These are phyloP conservation scores for Cheirogaleus medius DNA, from an alignment of 2,113 vertebrate genomes.

Conservation along the genomic window DNA sequence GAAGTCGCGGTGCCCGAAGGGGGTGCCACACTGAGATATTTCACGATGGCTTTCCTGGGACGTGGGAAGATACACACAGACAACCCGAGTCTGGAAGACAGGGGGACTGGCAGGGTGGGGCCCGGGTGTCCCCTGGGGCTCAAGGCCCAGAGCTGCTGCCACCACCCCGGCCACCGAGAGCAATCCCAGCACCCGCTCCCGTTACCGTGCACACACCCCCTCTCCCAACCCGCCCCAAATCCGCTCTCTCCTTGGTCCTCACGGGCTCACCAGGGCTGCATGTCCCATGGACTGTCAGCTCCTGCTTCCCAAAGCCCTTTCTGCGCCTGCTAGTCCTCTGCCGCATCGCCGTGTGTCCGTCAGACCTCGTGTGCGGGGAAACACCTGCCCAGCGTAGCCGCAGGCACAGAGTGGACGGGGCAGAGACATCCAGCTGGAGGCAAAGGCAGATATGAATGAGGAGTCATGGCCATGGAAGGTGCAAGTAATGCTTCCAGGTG, in stretches of 20 bases:
- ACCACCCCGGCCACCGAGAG: fast-evolving
- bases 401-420: fast-evolving
- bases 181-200: not conserved
- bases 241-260: not conserved
- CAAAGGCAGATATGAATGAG: too few relatives aligned
- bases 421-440: fast-evolving
- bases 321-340: not conserved
- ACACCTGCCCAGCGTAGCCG: fast-evolving
- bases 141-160: not conserved
- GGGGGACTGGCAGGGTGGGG: not conserved
- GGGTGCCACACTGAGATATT: not conserved
- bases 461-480: not conserved
- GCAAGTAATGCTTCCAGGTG: fast-evolving
- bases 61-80: not conserved
- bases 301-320: not conserved
- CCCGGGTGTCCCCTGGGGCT: fast-evolving
- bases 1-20: not conserved
- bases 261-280: fast-evolving
- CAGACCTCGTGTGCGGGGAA: not conserved
- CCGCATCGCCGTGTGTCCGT: not conserved
- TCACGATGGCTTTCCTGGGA: not conserved
- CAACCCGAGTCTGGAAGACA: not conserved
- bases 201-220: fast-evolving
- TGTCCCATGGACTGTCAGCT: fast-evolving
- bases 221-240: not conserved